These are phyloP conservation scores for Micromys minutus DNA, from an alignment of 2,113 vertebrate genomes.

Conservation along the genomic window DNA sequence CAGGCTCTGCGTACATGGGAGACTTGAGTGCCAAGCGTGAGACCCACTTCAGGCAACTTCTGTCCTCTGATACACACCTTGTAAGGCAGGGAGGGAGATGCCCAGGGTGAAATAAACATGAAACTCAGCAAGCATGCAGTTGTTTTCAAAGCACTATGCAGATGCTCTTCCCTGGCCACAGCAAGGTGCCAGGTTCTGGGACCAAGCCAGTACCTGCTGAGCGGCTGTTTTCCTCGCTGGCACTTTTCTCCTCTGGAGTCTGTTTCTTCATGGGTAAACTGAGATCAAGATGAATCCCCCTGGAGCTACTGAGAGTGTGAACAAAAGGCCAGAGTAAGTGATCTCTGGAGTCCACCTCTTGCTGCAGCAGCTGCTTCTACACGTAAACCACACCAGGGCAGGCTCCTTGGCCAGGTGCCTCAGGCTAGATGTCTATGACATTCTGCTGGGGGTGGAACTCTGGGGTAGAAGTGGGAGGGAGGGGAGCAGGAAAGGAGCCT, in stretches of 20 bases:
- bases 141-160: not conserved
- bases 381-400: not conserved
- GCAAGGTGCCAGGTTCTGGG: accelerated
- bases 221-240: not conserved
- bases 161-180: too few species aligned
- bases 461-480: too few species aligned
- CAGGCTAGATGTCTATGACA: not conserved
- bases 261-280: not conserved
- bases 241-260: not conserved
- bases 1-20: not conserved
- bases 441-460: not conserved
- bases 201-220: not conserved
- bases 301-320: not conserved
- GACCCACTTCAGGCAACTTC: not conserved
- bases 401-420: not conserved
- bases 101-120: not conserved
- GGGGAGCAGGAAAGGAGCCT: too few species aligned
- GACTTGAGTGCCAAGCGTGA: too few species aligned
- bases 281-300: not conserved
- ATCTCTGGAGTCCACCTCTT: too few species aligned
- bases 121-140: not conserved
- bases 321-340: not conserved
- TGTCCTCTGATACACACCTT: not conserved
- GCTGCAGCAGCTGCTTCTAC: not conserved
- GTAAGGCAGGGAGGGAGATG: not conserved